Evolutionary conservation across 2,113 vertebrate genomes (phyloP).

Genomic region (Cephalophus harveyi): DNA sequence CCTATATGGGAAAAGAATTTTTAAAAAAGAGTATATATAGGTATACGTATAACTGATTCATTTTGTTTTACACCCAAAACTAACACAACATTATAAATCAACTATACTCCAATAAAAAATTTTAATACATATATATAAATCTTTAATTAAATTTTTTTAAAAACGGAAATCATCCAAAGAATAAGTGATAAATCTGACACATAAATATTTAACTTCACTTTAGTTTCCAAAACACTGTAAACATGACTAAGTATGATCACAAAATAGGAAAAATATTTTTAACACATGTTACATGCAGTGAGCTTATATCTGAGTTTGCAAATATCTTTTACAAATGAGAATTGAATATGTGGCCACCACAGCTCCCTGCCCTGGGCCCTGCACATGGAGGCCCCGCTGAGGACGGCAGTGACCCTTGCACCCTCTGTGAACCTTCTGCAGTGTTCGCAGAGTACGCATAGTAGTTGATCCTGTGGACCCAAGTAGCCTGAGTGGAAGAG

Average conservation of each 20-base stretch:
- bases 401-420: background rate
- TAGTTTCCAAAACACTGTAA: constrained; percentile 11
- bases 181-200: background rate
- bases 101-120: background rate
- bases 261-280: background rate
- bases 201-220: background rate
- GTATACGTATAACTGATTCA: background rate
- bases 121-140: background rate
- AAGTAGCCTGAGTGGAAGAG: background rate
- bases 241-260: background rate
- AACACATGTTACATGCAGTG: background rate
- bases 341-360: background rate
- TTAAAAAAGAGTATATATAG: background rate
- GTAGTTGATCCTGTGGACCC: background rate
- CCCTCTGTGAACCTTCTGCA: too few species aligned
- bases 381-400: background rate
- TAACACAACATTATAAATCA: too few species aligned
- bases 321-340: background rate
- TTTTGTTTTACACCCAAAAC: background rate
- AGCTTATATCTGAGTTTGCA: background rate
- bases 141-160: background rate
- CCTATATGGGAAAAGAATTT: background rate
- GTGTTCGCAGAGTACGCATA: background rate
- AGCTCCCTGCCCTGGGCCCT: background rate
- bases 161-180: background rate